Evolutionary conservation across 2,888 invertebrate genomes (phyloP), one percentile per base, ranked within the genome.

Genomic region (Apodemia mormo): DNA sequence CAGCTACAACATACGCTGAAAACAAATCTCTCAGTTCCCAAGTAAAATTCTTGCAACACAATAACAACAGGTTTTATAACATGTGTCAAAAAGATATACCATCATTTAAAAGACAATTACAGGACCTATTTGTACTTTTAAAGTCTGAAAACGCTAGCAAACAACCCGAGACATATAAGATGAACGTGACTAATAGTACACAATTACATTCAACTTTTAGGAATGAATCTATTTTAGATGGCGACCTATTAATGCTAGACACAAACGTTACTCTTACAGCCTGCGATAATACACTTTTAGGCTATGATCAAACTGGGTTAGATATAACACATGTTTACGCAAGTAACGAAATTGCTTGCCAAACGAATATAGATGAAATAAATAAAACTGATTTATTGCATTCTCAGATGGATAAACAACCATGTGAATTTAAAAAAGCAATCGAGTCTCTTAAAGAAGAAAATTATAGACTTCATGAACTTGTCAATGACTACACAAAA

Each of bases 1-100:
- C 90, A 49, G 92, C 93, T 45, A 93, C 91, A 30, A 89, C 90
- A 1, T 89, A 86, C 69, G 89, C 93, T 1, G 93, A 93, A 81
- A 93, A 92, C 73, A 89, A 84, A 75, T 85, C 84, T 14, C 81
- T 93, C 2, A 84, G 86, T 75, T 89, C 88, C 0, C 89, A 90
- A 76, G 83, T 91, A 2, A 90, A 87, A 78, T 88, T 83, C 56
- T 78, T 92, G 64, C 87, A 91, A 78, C 90, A 92, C 74, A 85
- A 90, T 72, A 88, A 90, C 65, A 88, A 79, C 65, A 81, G 91
- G 30, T 87, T 88, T 70, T 87, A 88, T 74, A 86, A 85, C 72
- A 84, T 92, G 0, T 92, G 91, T 73, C 89, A 89, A 82, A 86
- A 85, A 77, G 93, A 92, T 76, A 81, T 93, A 72, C 89, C 91